These are phyloP conservation scores for Cydia splendana DNA, from an alignment of 1,140 invertebrate genomes.

Conservation along the genomic window DNA sequence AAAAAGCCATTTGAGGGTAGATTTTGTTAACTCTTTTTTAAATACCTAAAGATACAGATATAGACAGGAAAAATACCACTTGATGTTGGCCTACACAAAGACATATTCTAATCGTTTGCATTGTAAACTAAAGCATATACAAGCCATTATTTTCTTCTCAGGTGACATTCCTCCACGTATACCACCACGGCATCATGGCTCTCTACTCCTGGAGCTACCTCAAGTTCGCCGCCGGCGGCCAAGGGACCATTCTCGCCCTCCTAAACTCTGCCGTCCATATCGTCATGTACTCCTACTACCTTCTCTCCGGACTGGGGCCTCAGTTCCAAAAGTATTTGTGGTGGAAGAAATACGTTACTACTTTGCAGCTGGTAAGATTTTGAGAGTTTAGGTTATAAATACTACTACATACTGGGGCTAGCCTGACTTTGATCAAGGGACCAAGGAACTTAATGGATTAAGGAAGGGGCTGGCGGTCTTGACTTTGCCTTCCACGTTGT, in stretches of 20 bases:
- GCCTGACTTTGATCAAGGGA: too few relatives aligned
- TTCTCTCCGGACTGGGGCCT: constrained; percentile 90
- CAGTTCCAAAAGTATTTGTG: constrained; percentile 91
- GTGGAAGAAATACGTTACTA: constrained; percentile 96
- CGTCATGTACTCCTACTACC: constrained; percentile 93
- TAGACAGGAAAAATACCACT: too few relatives aligned
- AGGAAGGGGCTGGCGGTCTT: too few relatives aligned
- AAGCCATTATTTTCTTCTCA: constrained; percentile 72
- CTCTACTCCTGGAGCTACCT: constrained; percentile 81
- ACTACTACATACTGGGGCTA: not conserved
- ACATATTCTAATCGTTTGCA: too few relatives aligned
- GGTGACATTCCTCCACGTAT: constrained; percentile 88
- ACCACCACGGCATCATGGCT: constrained; percentile 86
- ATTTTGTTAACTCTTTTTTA: too few relatives aligned
- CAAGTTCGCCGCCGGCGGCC: constrained; percentile 81
- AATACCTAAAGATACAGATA: too few relatives aligned
- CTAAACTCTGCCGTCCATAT: constrained; percentile 87
- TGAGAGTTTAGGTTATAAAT: constrained; percentile 1
- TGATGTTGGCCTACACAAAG: too few relatives aligned
- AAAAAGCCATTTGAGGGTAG: too few relatives aligned
- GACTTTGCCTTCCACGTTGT: too few relatives aligned
- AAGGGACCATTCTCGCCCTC: constrained; percentile 81
- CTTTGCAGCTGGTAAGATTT: constrained; percentile 87
- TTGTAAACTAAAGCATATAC: too few relatives aligned
- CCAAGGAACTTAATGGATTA: too few relatives aligned